Conservation (phyloP, 2,888 invertebrate genomes). For the Lasius platythorax region DNA sequence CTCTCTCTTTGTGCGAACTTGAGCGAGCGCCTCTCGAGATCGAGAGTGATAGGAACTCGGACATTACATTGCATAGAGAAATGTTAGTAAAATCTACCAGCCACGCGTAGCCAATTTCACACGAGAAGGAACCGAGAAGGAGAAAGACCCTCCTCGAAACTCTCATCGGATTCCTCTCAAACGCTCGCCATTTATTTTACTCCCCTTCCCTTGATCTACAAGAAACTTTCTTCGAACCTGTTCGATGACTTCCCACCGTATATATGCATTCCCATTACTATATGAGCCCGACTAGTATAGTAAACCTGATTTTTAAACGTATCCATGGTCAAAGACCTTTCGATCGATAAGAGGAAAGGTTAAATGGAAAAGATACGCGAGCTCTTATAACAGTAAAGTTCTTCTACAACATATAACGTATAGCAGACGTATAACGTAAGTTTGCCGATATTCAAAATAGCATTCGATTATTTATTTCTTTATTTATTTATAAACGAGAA, state of each 20-base stretch:
- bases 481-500: neutral
- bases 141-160: conserved; percentile 60
- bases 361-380: neutral
- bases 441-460: neutral
- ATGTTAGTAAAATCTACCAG: conserved; percentile 47
- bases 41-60: conserved; percentile 39
- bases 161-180: conserved; percentile 67
- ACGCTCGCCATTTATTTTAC: conserved; percentile 61
- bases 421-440: neutral
- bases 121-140: conserved; percentile 46
- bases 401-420: no score
- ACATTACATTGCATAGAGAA: conserved; percentile 33
- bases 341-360: neutral
- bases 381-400: neutral
- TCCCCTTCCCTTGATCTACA: conserved; percentile 45
- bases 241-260: conserved; percentile 53
- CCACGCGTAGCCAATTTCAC: conserved; percentile 42
- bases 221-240: conserved; percentile 76
- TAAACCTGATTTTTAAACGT: conserved; percentile 24
- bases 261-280: conserved; percentile 44
- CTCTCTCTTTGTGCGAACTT: conserved; percentile 20
- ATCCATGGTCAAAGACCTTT: conserved; percentile 57
- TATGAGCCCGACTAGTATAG: neutral
- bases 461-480: neutral
- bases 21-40: conserved; percentile 33